Conservation (phyloP, 64 coral and sea anemone genomes). For the Trachythela sp. region DNA sequence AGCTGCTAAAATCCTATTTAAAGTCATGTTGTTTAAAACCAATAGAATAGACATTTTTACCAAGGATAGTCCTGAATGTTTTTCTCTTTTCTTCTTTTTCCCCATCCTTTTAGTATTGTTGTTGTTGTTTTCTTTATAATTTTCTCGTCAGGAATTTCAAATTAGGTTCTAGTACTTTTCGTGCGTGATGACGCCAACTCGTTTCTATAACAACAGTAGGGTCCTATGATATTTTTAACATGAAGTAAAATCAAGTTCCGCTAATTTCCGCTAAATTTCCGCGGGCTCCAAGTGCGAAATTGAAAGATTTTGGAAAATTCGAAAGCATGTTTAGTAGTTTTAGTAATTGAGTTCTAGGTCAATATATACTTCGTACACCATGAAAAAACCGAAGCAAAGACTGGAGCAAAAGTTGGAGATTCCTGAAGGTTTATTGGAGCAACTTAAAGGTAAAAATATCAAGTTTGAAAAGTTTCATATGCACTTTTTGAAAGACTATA, state of each 20-base stretch:
- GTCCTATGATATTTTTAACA: background rate
- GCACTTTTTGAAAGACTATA: too few relatives aligned
- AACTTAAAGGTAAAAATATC: conserved; percentile 7
- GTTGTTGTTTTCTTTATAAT: background rate
- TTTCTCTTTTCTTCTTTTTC: conserved; percentile 6
- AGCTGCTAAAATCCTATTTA: too few relatives aligned
- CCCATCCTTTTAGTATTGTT: background rate
- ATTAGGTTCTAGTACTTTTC: background rate
- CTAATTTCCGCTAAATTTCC: background rate
- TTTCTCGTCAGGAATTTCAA: conserved; percentile 24
- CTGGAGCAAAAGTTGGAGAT: background rate
- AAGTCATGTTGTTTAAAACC: too few relatives aligned
- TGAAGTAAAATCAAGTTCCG: background rate
- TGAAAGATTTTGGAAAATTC: background rate
- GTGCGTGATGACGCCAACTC: background rate
- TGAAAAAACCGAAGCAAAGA: conserved; percentile 4
- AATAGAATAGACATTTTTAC: background rate
- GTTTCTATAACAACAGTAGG: background rate
- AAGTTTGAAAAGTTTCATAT: too few relatives aligned
- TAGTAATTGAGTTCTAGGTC: too few relatives aligned
- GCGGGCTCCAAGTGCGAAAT: background rate
- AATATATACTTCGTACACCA: background rate
- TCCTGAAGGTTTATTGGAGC: background rate
- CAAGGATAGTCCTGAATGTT: background rate
- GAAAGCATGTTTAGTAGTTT: background rate